phyloP scores from a whole-genome alignment of 2,797 vertebrate genomes.

The Gila robusta region DNA sequence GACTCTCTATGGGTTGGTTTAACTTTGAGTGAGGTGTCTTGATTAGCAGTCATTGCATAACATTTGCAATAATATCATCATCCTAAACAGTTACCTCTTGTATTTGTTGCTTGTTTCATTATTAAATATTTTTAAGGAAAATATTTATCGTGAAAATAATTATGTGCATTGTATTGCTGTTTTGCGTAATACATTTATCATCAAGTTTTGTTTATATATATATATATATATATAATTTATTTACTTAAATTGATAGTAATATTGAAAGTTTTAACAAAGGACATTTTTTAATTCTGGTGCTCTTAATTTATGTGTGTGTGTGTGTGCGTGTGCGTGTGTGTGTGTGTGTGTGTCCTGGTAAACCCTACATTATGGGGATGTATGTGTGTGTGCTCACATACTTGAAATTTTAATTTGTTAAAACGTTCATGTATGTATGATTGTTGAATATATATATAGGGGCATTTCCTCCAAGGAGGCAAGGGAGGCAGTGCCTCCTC shows the following conservation, averaged over 20 bases:
- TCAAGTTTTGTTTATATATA: background rate
- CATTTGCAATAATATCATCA: slow-evolving; percentile 40
- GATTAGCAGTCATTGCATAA: slow-evolving; percentile 31
- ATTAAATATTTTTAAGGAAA: background rate
- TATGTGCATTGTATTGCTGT: background rate
- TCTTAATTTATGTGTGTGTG: background rate
- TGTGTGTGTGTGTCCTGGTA: no score
- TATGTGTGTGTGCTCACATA: no score
- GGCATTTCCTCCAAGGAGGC: no score
- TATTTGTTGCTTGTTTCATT: background rate
- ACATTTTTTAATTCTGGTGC: background rate
- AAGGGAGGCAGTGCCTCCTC: no score
- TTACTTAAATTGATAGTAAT: background rate
- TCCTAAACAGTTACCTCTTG: slow-evolving; percentile 1
- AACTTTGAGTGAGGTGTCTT: slow-evolving; percentile 45
- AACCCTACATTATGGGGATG: no score
- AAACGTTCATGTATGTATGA: no score
- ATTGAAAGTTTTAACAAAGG: background rate
- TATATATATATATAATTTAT: background rate
- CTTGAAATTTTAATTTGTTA: no score
- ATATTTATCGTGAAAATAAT: background rate
- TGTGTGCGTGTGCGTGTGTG: background rate
- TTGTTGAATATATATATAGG: no score
- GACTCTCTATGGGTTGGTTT: slow-evolving; percentile 1
- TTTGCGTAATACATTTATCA: background rate